Conservation (phyloP, 2,888 invertebrate genomes). For the Andrena fulva region DNA sequence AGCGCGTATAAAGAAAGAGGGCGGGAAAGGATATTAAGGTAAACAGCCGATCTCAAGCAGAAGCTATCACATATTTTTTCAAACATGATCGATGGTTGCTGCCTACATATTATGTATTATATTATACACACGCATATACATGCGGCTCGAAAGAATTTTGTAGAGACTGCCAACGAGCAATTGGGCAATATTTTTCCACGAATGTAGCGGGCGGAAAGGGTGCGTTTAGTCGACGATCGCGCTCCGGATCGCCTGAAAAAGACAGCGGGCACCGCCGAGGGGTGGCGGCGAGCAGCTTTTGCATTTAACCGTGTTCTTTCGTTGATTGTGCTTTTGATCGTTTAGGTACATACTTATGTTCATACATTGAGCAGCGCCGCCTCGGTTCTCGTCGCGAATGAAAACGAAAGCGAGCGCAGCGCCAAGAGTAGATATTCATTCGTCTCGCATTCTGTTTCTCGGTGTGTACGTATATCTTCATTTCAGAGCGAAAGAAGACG, state of each 20-base stretch:
- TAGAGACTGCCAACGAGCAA: conserved; percentile 16
- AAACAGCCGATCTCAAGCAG: conserved; percentile 17
- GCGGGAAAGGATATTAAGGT: not conserved
- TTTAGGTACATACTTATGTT: too few species aligned
- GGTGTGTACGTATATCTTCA: not conserved
- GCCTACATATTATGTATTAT: conserved; percentile 7
- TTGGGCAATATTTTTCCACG: conserved; percentile 43
- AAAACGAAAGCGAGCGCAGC: too few species aligned
- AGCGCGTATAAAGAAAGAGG: conserved; percentile 5
- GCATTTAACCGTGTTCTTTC: not conserved
- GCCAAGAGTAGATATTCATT: too few species aligned
- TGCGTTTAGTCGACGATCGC: not conserved
- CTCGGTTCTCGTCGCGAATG: too few species aligned
- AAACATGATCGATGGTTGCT: conserved; percentile 9
- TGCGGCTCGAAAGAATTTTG: conserved; percentile 47
- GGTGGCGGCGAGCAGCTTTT: too few species aligned
- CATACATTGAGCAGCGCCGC: too few species aligned
- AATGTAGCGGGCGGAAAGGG: conserved; percentile 11
- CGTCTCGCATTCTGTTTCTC: too few species aligned
- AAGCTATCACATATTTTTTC: conserved; percentile 73
- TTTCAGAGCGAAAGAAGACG: conserved; percentile 9
- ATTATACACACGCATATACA: too few species aligned
- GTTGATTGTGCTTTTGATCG: not conserved
- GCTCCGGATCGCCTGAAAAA: too few species aligned
- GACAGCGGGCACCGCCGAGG: too few species aligned